phyloP scores from a whole-genome alignment of 37 sponge, comb jelly and placozoan genomes.

The Haliclona indistincta region DNA sequence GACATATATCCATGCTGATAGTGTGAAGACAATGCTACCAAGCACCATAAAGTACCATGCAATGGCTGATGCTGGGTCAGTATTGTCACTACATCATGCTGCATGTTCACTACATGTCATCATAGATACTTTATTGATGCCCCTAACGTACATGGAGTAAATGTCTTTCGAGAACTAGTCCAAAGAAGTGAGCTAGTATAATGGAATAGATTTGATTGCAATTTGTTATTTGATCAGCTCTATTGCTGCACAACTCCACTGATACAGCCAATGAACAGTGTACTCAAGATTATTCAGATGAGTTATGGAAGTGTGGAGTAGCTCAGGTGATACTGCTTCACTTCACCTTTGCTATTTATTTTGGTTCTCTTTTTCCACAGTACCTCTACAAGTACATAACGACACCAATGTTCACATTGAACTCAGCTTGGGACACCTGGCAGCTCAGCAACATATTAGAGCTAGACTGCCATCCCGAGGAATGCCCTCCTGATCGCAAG shows the following conservation, averaged over 20 bases:
- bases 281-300: too few relatives aligned
- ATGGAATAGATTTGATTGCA: background rate
- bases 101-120: background rate
- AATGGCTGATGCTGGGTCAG: slow-evolving; percentile 84
- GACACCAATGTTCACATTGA: slow-evolving; percentile 62
- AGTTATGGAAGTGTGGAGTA: too few relatives aligned
- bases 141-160: slow-evolving; percentile 5
- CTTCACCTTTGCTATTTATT: too few relatives aligned
- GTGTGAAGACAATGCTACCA: slow-evolving; percentile 34
- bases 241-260: too few relatives aligned
- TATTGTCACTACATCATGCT: background rate
- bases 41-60: slow-evolving; percentile 24
- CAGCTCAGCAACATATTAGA: slow-evolving; percentile 57
- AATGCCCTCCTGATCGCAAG: slow-evolving; percentile 54
- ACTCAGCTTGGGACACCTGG: slow-evolving; percentile 76
- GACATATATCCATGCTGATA: slow-evolving; percentile 78
- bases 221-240: too few relatives aligned
- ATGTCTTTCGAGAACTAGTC: background rate
- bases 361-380: slow-evolving; percentile 36
- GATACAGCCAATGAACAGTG: too few relatives aligned
- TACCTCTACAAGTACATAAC: slow-evolving; percentile 77
- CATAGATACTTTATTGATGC: slow-evolving; percentile 51
- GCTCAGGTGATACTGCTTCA: too few relatives aligned
- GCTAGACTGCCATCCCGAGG: slow-evolving; percentile 58
- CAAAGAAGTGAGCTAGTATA: background rate